Percentiles rank a stretch among this genome's conserved stretches.
These are phyloP conservation scores for Adelges cooleyi DNA, from an alignment of 1,140 invertebrate species.

Conservation along the genomic window DNA sequence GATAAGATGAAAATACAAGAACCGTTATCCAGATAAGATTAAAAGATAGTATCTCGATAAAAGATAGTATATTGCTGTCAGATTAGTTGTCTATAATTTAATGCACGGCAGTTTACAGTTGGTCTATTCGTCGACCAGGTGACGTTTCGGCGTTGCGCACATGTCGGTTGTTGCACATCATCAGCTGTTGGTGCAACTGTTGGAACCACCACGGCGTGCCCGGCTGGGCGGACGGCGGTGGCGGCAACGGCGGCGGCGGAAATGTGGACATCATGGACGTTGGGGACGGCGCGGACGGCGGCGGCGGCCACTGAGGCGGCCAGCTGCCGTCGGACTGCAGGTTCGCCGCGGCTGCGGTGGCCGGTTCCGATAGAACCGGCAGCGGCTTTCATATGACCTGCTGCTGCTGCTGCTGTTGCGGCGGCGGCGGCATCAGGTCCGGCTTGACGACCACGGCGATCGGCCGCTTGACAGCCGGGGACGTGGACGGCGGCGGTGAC, in stretches of 20 bases:
- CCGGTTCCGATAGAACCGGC: constrained; percentile 52
- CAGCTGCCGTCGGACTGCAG: background rate
- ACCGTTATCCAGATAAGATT: too few relatives aligned
- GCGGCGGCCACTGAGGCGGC: constrained; percentile 2
- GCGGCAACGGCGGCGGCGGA: background rate
- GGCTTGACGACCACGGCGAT: constrained; percentile 33
- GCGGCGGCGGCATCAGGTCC: constrained; percentile 36
- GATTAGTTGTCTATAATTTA: too few relatives aligned
- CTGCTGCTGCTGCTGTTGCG: too few relatives aligned
- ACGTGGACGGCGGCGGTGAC: constrained; percentile 21
- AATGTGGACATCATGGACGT: background rate
- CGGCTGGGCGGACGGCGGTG: background rate
- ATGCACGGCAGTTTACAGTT: too few relatives aligned
- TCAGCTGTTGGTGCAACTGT: constrained; percentile 2
- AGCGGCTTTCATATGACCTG: constrained; percentile 74
- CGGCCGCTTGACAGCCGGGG: constrained; percentile 32
- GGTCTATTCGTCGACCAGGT: too few relatives aligned
- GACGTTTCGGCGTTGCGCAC: background rate
- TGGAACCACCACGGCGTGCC: background rate
- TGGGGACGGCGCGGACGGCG: background rate
- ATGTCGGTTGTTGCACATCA: background rate
- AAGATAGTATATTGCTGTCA: too few relatives aligned
- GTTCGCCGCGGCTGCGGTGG: background rate
- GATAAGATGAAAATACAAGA: too few relatives aligned
- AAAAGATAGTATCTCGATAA: too few relatives aligned